phyloP scores from a whole-genome alignment of 2,888 invertebrate species.

The Caenorhabditis imperialis region DNA sequence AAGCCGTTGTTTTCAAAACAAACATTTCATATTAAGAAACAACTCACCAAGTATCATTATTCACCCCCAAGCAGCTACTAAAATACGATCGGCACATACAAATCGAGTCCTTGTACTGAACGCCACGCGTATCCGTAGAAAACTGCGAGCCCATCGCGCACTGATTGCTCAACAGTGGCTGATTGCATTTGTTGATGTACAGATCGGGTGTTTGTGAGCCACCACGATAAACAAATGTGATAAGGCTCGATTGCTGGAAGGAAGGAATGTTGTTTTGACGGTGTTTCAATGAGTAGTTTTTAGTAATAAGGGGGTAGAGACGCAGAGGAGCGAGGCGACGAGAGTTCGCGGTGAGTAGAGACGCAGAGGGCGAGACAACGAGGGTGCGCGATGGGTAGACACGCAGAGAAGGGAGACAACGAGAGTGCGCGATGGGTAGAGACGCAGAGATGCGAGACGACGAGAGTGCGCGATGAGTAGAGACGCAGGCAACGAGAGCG shows the following conservation, averaged over 20 bases:
- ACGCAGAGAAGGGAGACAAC: too few species aligned
- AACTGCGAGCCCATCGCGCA: conserved; percentile 24
- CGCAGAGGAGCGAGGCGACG: too few species aligned
- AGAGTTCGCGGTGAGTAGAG: too few species aligned
- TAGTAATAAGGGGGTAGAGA: too few species aligned
- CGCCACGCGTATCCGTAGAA: conserved; percentile 24
- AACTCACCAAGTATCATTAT: conserved; percentile 29
- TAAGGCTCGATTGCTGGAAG: conserved; percentile 37
- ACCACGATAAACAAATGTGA: conserved; percentile 26
- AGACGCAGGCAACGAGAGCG: too few species aligned
- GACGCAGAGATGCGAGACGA: too few species aligned
- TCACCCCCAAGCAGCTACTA: not conserved
- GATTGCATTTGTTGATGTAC: conserved; percentile 25
- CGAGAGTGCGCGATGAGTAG: too few species aligned
- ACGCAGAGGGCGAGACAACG: too few species aligned
- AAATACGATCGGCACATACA: conserved; percentile 10
- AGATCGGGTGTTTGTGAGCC: conserved; percentile 12
- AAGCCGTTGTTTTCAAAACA: not conserved
- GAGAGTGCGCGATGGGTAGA: too few species aligned
- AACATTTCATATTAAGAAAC: not conserved
- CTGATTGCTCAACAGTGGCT: conserved; percentile 7
- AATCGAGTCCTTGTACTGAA: conserved; percentile 16
- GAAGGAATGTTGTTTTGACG: conserved; percentile 1
- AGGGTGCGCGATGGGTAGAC: too few species aligned
- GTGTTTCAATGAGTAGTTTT: too few species aligned